These are phyloP conservation scores for Tylochromis polylepis DNA, from an alignment of 2,113 vertebrate genomes.

Conservation along the genomic window DNA sequence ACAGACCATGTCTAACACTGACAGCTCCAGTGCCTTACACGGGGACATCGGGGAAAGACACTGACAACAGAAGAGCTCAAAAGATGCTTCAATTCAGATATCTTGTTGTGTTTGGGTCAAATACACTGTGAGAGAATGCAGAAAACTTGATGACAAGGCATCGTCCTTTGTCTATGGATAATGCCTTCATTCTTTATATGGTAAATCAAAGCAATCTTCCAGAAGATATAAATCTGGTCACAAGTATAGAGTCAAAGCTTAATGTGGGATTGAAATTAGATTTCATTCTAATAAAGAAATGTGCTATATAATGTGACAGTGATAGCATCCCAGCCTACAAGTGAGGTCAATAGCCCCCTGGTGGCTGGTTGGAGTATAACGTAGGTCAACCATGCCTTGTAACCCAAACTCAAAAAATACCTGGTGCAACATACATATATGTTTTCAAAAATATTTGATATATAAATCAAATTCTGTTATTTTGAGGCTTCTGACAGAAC, in stretches of 20 bases:
- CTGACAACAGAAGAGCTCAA: slow-evolving; percentile 4
- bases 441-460: neutral
- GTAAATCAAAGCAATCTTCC: neutral
- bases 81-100: neutral
- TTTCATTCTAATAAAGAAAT: neutral
- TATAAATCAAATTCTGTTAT: neutral
- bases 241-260: neutral
- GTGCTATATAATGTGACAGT: neutral
- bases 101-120: neutral
- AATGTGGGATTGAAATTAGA: neutral
- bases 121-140: neutral
- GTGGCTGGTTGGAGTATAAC: neutral
- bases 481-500: neutral
- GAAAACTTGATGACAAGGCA: neutral
- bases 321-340: neutral
- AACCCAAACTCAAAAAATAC: neutral
- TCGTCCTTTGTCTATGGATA: neutral
- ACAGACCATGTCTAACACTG: slow-evolving; percentile 34
- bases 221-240: neutral
- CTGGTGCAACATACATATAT: neutral
- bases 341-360: neutral
- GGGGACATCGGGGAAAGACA: slow-evolving; percentile 19
- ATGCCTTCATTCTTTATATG: neutral
- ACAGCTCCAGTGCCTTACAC: neutral
- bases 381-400: neutral